These are phyloP conservation scores for Aphelinus certus DNA, from an alignment of 1,140 invertebrate genomes.

Conservation along the genomic window DNA sequence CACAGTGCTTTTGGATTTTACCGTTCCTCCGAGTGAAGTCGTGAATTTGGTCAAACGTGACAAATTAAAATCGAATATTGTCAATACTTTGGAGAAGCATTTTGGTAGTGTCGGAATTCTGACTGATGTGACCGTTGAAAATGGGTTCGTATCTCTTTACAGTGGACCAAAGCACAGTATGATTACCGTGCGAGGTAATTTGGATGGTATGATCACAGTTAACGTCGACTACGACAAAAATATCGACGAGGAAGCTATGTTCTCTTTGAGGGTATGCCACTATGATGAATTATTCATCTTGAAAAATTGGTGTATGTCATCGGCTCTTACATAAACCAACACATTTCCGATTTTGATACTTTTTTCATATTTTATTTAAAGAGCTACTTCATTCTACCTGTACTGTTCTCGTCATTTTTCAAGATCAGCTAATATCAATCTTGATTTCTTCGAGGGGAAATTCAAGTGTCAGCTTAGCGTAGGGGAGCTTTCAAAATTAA, in stretches of 20 bases:
- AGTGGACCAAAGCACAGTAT: conserved; percentile 75
- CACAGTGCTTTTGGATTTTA: conserved; percentile 83
- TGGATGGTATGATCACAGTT: conserved; percentile 77
- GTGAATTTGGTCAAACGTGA: conserved; percentile 73
- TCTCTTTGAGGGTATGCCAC: conserved; percentile 76
- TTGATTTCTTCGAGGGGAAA: too few species aligned
- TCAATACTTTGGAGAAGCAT: conserved; percentile 74
- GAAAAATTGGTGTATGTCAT: too few species aligned
- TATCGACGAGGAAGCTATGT: conserved; percentile 75
- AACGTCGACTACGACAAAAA: conserved; percentile 84
- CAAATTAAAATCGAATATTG: conserved; percentile 72
- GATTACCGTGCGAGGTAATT: conserved; percentile 77
- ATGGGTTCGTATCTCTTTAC: conserved; percentile 74
- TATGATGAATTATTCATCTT: too few species aligned
- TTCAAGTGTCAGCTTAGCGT: too few species aligned
- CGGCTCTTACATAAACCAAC: too few species aligned
- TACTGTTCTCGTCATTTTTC: too few species aligned
- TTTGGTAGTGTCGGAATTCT: conserved; percentile 74
- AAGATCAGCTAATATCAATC: too few species aligned
- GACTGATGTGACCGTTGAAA: conserved; percentile 71
- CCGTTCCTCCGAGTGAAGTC: conserved; percentile 74
- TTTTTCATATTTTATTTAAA: too few species aligned
- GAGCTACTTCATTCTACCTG: too few species aligned
- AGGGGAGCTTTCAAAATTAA: too few species aligned
- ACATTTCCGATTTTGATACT: too few species aligned